Evolutionary conservation across 2,888 invertebrate genomes (phyloP).

Genomic region (Dendrolimus houi): DNA sequence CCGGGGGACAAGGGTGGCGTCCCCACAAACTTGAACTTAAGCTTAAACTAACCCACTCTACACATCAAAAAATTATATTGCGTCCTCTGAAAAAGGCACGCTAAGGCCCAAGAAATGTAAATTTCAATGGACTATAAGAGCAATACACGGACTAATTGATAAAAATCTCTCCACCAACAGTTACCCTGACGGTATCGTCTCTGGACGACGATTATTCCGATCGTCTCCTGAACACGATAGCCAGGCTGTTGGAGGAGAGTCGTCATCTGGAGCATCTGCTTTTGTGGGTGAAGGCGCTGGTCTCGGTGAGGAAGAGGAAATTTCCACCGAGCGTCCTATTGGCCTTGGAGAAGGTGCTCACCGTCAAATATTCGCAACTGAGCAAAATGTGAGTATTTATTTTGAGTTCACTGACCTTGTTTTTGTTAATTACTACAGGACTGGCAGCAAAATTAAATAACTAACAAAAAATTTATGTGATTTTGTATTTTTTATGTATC

Average conservation of each 20-base stretch:
- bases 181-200: slow-evolving; percentile 82
- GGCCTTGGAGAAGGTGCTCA: slow-evolving; percentile 86
- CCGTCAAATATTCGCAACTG: slow-evolving; percentile 86
- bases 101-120: too few species aligned
- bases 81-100: too few species aligned
- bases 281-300: slow-evolving; percentile 83
- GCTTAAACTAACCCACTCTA: too few species aligned
- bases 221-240: slow-evolving; percentile 82
- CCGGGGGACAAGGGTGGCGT: too few species aligned
- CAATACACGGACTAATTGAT: too few species aligned
- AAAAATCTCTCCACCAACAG: slow-evolving; percentile 57
- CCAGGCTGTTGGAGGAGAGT: slow-evolving; percentile 84
- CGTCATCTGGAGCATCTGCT: slow-evolving; percentile 93
- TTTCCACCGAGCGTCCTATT: slow-evolving; percentile 81
- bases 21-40: too few species aligned
- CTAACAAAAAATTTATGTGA: too few species aligned
- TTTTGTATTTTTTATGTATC: too few species aligned
- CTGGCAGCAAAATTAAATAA: too few species aligned
- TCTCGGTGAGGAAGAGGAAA: slow-evolving; percentile 80
- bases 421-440: too few species aligned
- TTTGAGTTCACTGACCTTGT: neutral
- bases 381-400: slow-evolving; percentile 85
- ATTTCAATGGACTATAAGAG: too few species aligned
- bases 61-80: too few species aligned
- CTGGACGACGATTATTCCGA: slow-evolving; percentile 86